Conservation (phyloP, 1,140 invertebrate species). For the Platyscapa corneri region DNA sequence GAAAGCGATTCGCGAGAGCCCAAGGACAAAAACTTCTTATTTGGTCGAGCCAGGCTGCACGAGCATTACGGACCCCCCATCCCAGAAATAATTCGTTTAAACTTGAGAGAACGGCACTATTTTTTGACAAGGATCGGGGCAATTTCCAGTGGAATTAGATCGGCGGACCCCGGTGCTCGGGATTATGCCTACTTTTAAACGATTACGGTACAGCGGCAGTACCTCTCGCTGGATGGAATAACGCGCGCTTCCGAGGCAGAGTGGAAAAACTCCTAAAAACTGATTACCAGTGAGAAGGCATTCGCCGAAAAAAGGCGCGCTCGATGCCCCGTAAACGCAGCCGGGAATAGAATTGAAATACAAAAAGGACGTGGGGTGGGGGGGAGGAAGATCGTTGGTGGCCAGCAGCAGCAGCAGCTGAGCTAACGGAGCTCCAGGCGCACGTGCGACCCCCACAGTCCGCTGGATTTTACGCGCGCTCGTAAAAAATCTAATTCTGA, state of each 20-base stretch:
- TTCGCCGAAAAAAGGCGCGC: background rate
- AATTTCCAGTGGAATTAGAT: background rate
- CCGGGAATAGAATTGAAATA: background rate
- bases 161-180: background rate
- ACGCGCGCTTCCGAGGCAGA: too few relatives aligned
- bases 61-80: too few relatives aligned
- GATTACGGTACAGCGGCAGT: background rate
- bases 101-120: background rate
- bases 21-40: background rate
- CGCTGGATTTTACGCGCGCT: constrained; percentile 31
- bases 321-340: background rate
- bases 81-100: background rate
- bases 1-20: too few relatives aligned
- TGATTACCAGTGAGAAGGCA: background rate
- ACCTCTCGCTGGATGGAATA: too few relatives aligned
- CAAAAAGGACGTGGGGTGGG: background rate
- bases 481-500: constrained; percentile 49
- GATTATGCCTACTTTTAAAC: background rate
- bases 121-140: background rate
- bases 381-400: background rate
- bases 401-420: background rate
- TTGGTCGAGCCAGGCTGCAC: background rate
- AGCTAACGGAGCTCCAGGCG: background rate
- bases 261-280: background rate
- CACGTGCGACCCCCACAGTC: background rate